Evolutionary conservation across 2,113 vertebrate species (phyloP).

Genomic region (Albula goreensis): DNA sequence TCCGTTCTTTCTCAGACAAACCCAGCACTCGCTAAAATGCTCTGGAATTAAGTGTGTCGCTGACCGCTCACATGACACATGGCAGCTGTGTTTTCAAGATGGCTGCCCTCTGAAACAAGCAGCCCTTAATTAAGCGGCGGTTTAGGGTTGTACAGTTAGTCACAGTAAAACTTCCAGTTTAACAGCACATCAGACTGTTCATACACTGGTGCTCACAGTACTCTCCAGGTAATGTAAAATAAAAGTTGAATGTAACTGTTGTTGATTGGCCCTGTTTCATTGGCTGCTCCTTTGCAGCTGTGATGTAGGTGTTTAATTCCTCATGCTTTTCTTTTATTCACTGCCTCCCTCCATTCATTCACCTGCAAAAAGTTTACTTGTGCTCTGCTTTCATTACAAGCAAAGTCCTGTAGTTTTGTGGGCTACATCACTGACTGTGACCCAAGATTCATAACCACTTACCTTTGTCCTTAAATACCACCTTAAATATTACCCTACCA

Average conservation of each 20-base stretch:
- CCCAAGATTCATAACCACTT: neutral
- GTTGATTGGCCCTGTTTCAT: neutral
- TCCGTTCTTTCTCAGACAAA: neutral
- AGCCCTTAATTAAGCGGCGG: too few species aligned
- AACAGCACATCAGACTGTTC: too few species aligned
- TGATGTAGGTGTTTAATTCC: neutral
- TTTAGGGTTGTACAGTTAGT: too few species aligned
- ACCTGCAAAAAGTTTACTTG: neutral
- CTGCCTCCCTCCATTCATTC: neutral
- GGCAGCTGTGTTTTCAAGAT: neutral
- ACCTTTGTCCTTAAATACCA: too few species aligned
- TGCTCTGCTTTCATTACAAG: neutral
- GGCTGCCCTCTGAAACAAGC: neutral
- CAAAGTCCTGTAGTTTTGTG: neutral
- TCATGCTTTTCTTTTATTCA: neutral
- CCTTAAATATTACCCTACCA: neutral
- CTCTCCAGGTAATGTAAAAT: too few species aligned
- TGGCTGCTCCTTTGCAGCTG: neutral
- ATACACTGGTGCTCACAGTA: too few species aligned
- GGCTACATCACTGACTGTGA: neutral
- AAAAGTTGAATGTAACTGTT: neutral
- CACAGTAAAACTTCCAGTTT: too few species aligned
- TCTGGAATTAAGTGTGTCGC: slow-evolving; percentile 1
- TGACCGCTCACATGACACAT: neutral
- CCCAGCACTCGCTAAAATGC: neutral